Percentiles rank a stretch among this genome's conserved stretches.
Evolutionary conservation across 2,113 vertebrate genomes (phyloP).

Genomic region (Dasyurus viverrinus): DNA sequence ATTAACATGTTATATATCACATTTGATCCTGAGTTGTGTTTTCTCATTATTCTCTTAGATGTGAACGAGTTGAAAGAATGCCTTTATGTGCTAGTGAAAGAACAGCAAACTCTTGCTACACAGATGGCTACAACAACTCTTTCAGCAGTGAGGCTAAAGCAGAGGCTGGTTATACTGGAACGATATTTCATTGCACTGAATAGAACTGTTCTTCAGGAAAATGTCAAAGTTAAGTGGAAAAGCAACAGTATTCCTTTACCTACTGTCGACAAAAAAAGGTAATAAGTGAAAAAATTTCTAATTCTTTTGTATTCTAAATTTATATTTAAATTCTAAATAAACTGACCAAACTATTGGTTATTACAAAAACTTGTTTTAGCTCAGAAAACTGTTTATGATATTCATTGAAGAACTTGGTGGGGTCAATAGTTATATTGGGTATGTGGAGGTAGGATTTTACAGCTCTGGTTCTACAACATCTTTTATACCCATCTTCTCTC

Average conservation of each 20-base stretch:
- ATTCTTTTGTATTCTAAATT: neutral
- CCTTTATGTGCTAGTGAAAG: slow-evolving; percentile 93
- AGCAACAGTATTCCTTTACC: slow-evolving; percentile 88
- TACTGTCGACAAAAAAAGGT: slow-evolving; percentile 95
- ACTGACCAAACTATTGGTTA: neutral
- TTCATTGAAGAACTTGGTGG: neutral
- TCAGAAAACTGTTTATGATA: neutral
- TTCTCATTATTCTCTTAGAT: slow-evolving; percentile 82
- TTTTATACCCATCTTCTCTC: neutral
- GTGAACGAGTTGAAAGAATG: slow-evolving; percentile 94
- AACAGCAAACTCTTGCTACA: slow-evolving; percentile 92
- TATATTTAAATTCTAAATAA: neutral
- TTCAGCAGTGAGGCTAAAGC: slow-evolving; percentile 93
- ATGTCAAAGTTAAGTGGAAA: slow-evolving; percentile 93
- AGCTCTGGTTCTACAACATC: neutral
- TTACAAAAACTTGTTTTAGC: neutral
- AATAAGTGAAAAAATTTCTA: slow-evolving; percentile 36
- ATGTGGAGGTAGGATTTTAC: neutral
- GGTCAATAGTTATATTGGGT: neutral
- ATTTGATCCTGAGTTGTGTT: neutral
- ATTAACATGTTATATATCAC: slow-evolving; percentile 15
- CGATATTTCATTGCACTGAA: slow-evolving; percentile 97
- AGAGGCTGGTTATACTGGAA: slow-evolving; percentile 95
- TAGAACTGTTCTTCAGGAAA: slow-evolving; percentile 95
- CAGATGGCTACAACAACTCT: slow-evolving; percentile 94